phyloP scores from a whole-genome alignment of 2,113 vertebrate genomes.

The pig (Sus scrofa) region T2T-Sscrofa CM000819.6:4843501-4844000 shows the following conservation, averaged over 20 bases:
- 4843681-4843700: neutral
- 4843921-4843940: neutral
- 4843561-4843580: no score
- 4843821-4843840: neutral
- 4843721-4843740: neutral
- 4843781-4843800: neutral
- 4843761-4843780: neutral
- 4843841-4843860: neutral
- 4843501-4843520: no score
- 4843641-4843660: no score
- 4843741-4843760: neutral
- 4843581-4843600: no score
- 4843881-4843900: neutral
- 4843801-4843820: neutral
- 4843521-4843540: no score
- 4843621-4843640: no score
- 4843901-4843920: neutral
- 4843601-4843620: no score
- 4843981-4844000: no score
- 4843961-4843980: rapidly evolving
- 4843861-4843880: neutral
- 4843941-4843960: neutral
- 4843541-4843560: no score
- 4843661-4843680: rapidly evolving
- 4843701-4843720: neutral